Evolutionary conservation across 2,113 vertebrate species (phyloP).

Genomic region (Tachysurus fulvidraco): DNA sequence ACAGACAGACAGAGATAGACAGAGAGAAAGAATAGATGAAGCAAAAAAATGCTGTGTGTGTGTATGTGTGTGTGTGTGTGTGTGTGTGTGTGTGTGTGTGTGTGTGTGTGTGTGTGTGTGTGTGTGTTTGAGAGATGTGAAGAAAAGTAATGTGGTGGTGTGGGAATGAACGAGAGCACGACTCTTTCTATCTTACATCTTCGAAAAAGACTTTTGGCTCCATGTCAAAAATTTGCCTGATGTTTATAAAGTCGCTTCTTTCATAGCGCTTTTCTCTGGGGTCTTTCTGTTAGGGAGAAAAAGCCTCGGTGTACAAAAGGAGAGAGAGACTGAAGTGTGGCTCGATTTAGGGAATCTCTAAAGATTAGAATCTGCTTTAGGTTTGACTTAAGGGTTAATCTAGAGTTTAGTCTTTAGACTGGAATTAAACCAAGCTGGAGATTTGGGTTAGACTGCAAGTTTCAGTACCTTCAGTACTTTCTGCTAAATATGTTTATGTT

Average conservation of each 20-base stretch:
- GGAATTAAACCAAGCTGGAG: background rate
- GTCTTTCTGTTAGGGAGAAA: background rate
- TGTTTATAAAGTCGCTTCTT: background rate
- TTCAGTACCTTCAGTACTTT: too few relatives aligned
- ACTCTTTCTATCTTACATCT: background rate
- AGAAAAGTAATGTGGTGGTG: background rate
- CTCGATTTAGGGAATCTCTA: background rate
- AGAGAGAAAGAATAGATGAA: background rate
- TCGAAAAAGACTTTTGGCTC: background rate
- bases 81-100: background rate
- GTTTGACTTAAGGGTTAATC: background rate
- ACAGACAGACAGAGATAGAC: background rate
- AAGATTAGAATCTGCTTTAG: background rate
- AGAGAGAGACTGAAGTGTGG: background rate
- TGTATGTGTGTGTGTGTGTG: background rate
- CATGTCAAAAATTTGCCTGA: background rate
- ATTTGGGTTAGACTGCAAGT: background rate
- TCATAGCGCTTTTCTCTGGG: background rate
- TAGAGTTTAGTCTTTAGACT: background rate
- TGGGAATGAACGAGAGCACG: background rate
- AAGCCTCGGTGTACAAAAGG: background rate
- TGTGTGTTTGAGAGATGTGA: background rate
- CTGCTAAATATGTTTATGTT: too few relatives aligned
- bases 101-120: background rate
- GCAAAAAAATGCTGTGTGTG: background rate